Evolutionary conservation across 92 coral and sea anemone species (phyloP), one percentile per base, ranked within the genome.

Genomic region (Pocillopora meandrina): DNA sequence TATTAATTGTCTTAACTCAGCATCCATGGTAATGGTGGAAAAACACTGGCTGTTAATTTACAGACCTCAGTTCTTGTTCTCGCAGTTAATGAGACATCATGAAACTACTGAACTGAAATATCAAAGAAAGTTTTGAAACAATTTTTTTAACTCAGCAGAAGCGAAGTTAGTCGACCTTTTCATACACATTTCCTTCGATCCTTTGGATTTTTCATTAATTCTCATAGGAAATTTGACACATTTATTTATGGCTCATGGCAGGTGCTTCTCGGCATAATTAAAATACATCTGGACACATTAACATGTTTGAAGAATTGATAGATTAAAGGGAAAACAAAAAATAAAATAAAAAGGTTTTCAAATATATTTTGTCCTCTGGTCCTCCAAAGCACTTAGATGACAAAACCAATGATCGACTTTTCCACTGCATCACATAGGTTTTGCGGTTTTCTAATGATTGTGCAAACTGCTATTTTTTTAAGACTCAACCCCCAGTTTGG

Each of bases 1-100:
- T 57, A 85, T 89, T 89, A 80, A 89, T 74, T 18, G 72, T 19
- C 61, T 61, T 81, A 81, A 58, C 36, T 8, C 21, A 47, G 84
- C 52, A 10, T 67, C 35, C 68, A 70, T 81, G 76, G 84, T 57
- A 81, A 81, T 71, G 64, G 15, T n/a, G 66, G 7, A 67, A 81
- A 69, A 81, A 70, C 65, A 81, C n/a, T 56, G 56, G 70, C 67
- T 58, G 61, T 62, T 21, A 77, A 68, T 23, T 59, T 57, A 57
- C 52, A 31, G 42, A 58, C 79, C 65, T 57, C 26, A 26, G 31
- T 33, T 16, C 58, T 56, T 36, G 13, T 18, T 68, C 35, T 75
- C 52, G 26, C 7, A 31, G 33, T 26, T 55, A 57, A 74, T 26
- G 72, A 67, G 21, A 9, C 36, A 67, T 35, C 71, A 20, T 31